Conservation (phyloP, 2,797 vertebrate genomes). For the Mormyrops attenuatus region DNA sequence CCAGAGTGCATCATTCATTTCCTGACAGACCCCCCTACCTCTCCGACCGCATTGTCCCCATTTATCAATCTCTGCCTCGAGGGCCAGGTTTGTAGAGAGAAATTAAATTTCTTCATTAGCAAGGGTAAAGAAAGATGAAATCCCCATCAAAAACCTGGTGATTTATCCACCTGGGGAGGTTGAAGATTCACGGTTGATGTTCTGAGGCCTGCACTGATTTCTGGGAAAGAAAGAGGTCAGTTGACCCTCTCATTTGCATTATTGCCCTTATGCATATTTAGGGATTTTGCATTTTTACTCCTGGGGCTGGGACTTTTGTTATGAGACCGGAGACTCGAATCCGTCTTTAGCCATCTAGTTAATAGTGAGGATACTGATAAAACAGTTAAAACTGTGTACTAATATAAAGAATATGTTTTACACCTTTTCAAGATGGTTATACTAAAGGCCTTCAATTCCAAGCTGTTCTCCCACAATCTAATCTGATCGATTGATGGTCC, state of each 20-base stretch:
- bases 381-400: not conserved
- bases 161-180: not conserved
- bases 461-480: not conserved
- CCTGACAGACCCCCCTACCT: constrained; percentile 8
- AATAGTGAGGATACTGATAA: not conserved
- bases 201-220: not conserved
- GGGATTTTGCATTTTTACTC: not conserved
- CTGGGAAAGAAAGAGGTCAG: not conserved
- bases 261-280: not conserved
- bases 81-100: not conserved
- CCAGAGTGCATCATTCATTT: constrained; percentile 17
- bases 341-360: not conserved
- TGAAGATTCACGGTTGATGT: not conserved
- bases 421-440: not conserved
- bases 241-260: not conserved
- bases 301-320: not conserved
- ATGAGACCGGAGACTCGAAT: not conserved
- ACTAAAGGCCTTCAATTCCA: not conserved
- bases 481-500: not conserved
- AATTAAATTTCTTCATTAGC: constrained; percentile 20
- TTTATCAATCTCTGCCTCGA: constrained; percentile 18
- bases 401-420: not conserved
- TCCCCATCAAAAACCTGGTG: not conserved
- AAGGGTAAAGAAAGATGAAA: constrained; percentile 20
- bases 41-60: not conserved